Evolutionary conservation across 2,888 invertebrate species (phyloP).

Genomic region (Xestia ashworthii): DNA sequence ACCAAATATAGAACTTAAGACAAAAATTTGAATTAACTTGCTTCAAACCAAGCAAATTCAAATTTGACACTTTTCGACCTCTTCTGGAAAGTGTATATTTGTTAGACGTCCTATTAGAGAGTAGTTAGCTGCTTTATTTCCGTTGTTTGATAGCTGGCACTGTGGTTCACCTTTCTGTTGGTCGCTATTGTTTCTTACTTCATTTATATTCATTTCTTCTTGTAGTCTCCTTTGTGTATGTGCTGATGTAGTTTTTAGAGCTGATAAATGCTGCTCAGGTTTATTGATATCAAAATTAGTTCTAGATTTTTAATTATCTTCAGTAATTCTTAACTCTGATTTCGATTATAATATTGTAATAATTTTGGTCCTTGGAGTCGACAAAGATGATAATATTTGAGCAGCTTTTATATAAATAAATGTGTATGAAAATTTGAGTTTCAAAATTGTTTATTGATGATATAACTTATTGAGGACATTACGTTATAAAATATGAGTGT

Average conservation of each 20-base stretch:
- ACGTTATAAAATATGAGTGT: constrained; percentile 39
- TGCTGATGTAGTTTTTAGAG: constrained; percentile 66
- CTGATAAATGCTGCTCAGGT: constrained; percentile 60
- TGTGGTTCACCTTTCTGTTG: constrained; percentile 87
- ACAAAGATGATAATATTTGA: neutral
- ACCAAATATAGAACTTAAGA: constrained; percentile 74
- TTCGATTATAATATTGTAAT: neutral
- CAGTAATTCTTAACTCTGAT: neutral
- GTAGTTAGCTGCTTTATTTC: constrained; percentile 87
- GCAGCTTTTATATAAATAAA: constrained; percentile 59
- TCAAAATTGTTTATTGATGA: constrained; percentile 43
- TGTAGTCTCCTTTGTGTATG: constrained; percentile 82
- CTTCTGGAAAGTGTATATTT: constrained; percentile 74
- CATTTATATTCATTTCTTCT: constrained; percentile 81
- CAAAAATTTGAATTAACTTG: constrained; percentile 72
- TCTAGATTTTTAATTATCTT: neutral
- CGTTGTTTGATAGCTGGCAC: constrained; percentile 89
- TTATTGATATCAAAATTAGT: neutral
- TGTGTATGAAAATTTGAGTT: constrained; percentile 44
- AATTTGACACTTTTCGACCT: constrained; percentile 70
- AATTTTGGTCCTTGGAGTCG: neutral
- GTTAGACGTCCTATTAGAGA: constrained; percentile 87
- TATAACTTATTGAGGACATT: constrained; percentile 4
- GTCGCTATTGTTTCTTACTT: constrained; percentile 81
- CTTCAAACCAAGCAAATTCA: constrained; percentile 65